phyloP scores from a whole-genome alignment of 2,113 vertebrate genomes.

The Hyla sarda region DNA sequence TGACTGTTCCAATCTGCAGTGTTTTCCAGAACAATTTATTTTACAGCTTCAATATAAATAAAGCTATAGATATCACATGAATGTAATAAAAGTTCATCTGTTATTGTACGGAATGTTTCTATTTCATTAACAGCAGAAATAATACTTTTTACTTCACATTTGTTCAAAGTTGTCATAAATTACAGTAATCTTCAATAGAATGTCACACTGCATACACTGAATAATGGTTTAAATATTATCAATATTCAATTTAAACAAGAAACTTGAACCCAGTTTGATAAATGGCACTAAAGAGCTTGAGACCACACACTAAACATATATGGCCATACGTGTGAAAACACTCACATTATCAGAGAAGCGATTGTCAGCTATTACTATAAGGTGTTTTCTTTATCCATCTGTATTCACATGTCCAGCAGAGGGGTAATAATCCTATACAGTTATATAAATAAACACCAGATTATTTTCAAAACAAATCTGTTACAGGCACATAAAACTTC shows the following conservation, averaged over 20 bases:
- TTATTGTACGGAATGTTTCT: neutral
- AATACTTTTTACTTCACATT: neutral
- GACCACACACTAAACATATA: neutral
- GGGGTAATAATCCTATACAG: neutral
- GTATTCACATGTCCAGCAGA: slow-evolving; percentile 11
- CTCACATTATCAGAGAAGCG: neutral
- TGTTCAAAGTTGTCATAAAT: neutral
- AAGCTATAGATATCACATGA: neutral
- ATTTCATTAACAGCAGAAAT: neutral
- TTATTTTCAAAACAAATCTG: slow-evolving; percentile 17
- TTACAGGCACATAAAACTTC: neutral
- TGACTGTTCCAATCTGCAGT: neutral
- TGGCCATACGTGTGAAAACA: neutral
- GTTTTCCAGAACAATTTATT: neutral
- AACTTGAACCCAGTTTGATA: neutral
- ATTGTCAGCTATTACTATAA: slow-evolving; percentile 10
- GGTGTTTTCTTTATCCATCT: slow-evolving; percentile 21
- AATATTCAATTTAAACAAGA: neutral
- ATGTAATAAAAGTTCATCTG: neutral
- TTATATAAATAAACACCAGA: slow-evolving; percentile 11
- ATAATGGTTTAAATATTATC: neutral
- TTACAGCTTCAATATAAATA: neutral
- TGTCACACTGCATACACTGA: neutral
- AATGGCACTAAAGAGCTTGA: neutral
- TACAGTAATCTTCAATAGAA: neutral